phyloP scores from a whole-genome alignment of 2,888 invertebrate species.

The Coelopa pilipes region DNA sequence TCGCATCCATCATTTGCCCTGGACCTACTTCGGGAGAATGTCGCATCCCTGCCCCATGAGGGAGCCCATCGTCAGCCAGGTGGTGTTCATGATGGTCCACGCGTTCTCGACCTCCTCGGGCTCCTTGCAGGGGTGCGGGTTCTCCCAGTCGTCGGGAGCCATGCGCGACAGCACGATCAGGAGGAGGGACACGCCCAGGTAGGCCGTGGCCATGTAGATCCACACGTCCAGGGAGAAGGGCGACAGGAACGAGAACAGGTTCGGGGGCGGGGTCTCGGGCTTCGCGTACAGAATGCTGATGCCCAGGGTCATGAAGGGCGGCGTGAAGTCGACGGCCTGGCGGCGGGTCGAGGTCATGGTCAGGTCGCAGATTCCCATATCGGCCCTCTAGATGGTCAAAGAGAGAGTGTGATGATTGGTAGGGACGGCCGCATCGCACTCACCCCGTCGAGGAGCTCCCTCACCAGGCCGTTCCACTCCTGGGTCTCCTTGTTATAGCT shows the following conservation, averaged over 20 bases:
- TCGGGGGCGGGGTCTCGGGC: constrained; percentile 78
- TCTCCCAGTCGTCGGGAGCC: constrained; percentile 93
- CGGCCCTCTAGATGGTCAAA: constrained; percentile 78
- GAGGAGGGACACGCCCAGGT: constrained; percentile 84
- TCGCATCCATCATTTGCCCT: neutral
- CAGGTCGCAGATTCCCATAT: constrained; percentile 94
- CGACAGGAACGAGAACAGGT: constrained; percentile 89
- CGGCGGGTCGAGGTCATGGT: constrained; percentile 94
- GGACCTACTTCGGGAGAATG: constrained; percentile 83
- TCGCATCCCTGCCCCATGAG: constrained; percentile 95
- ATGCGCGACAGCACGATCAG: constrained; percentile 84
- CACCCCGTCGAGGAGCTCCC: constrained; percentile 79
- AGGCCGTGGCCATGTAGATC: constrained; percentile 91
- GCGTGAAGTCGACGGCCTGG: constrained; percentile 90
- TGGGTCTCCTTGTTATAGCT: constrained; percentile 75
- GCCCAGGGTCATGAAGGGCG: constrained; percentile 97
- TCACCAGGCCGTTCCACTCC: constrained; percentile 83
- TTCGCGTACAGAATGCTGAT: constrained; percentile 90
- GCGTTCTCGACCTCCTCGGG: constrained; percentile 88
- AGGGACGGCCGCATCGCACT: constrained; percentile 64
- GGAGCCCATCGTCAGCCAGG: constrained; percentile 93
- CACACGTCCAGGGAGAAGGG: constrained; percentile 90
- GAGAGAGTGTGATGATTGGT: neutral
- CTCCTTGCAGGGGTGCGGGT: constrained; percentile 90
- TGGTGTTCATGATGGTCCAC: constrained; percentile 86